Evolutionary conservation across 2,888 invertebrate species (phyloP).

Genomic region (Sussaba pulchella): DNA sequence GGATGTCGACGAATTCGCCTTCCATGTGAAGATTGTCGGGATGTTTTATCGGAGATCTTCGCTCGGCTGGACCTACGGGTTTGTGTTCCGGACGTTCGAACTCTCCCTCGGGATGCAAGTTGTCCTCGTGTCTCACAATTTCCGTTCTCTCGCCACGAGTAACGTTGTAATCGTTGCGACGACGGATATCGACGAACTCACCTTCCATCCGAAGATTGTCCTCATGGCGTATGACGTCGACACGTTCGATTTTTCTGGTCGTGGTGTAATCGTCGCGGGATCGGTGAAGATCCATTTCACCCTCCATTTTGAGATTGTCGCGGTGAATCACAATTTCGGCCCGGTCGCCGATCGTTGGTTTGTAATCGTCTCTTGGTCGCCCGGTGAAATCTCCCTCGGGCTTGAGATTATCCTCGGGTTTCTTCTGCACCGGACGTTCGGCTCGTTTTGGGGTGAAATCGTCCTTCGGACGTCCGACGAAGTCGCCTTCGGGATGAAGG

Average conservation of each 20-base stretch:
- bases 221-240: conserved; percentile 86
- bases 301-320: conserved; percentile 89
- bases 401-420: conserved; percentile 86
- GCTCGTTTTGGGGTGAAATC: conserved; percentile 86
- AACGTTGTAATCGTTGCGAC: conserved; percentile 87
- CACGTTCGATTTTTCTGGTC: conserved; percentile 85
- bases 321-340: conserved; percentile 87
- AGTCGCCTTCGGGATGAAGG: conserved; percentile 87
- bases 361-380: conserved; percentile 76
- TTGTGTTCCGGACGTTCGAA: conserved; percentile 84
- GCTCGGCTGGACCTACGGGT: conserved; percentile 83
- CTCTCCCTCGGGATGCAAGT: conserved; percentile 85
- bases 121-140: conserved; percentile 88
- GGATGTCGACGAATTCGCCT: conserved; percentile 86
- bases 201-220: conserved; percentile 86
- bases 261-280: conserved; percentile 86
- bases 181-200: conserved; percentile 87
- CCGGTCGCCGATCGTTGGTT: conserved; percentile 86
- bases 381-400: conserved; percentile 85
- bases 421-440: conserved; percentile 86
- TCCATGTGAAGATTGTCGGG: conserved; percentile 86
- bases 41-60: conserved; percentile 85
- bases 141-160: conserved; percentile 88
- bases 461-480: conserved; percentile 85
- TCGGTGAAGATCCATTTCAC: conserved; percentile 85